Evolutionary conservation across 2,888 invertebrate genomes (phyloP).

Genomic region (Caenorhabditis parvicauda): DNA sequence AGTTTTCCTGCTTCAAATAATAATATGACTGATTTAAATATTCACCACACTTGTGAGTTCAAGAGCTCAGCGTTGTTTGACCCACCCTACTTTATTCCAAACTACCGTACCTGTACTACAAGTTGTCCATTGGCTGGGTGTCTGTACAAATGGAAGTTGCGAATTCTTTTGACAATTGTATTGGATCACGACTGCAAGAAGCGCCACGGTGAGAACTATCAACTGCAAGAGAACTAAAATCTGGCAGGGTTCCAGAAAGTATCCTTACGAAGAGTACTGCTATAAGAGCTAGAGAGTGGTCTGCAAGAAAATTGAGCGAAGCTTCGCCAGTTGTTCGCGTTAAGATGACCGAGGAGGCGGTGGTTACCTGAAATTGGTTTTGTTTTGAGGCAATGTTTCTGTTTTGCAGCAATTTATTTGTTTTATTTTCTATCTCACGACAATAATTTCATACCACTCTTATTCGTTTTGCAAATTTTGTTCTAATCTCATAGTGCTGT

Average conservation of each 20-base stretch:
- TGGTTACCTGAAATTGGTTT: conserved; percentile 23
- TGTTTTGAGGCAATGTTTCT: not conserved
- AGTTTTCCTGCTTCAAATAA: too few species aligned
- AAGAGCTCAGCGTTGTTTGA: too few species aligned
- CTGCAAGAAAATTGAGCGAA: conserved; percentile 32
- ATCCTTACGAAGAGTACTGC: conserved; percentile 30
- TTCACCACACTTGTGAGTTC: too few species aligned
- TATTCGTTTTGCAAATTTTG: too few species aligned
- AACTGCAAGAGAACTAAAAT: conserved; percentile 21
- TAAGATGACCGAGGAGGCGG: conserved; percentile 19
- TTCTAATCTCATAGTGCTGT: too few species aligned
- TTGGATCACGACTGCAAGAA: conserved; percentile 33
- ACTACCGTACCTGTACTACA: conserved; percentile 32
- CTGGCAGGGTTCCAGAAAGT: not conserved
- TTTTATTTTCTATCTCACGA: not conserved
- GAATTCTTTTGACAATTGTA: conserved; percentile 28
- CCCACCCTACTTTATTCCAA: too few species aligned
- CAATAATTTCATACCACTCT: too few species aligned
- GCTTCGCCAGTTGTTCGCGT: conserved; percentile 13
- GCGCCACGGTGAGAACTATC: conserved; percentile 29
- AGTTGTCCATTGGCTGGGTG: conserved; percentile 41
- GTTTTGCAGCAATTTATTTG: not conserved
- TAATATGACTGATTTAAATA: too few species aligned
- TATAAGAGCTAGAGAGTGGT: conserved; percentile 31
- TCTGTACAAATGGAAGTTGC: conserved; percentile 2